Percentiles rank a stretch among this genome's conserved stretches.
phyloP scores from a whole-genome alignment of 2,113 vertebrate genomes.

The Girardinichthys multiradiatus region DNA sequence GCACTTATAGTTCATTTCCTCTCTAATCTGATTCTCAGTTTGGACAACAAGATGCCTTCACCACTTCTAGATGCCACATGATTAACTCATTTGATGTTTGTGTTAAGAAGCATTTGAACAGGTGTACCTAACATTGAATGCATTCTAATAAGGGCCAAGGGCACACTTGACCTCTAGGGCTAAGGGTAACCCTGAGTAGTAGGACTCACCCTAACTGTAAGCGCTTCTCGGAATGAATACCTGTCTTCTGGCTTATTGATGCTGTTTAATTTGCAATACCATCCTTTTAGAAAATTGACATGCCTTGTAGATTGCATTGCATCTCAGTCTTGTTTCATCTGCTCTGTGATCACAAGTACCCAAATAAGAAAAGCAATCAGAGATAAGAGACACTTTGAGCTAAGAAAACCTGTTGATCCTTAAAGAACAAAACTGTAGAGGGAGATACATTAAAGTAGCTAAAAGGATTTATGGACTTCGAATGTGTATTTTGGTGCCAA shows the following conservation, averaged over 20 bases:
- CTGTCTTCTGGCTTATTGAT: conserved; percentile 34
- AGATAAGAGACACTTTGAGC: conserved; percentile 39
- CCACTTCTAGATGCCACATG: too few relatives aligned
- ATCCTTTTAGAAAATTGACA: conserved; percentile 46
- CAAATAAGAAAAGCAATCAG: conserved; percentile 31
- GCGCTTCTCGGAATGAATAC: conserved; percentile 38
- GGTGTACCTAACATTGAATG: background rate
- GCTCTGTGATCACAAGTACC: conserved; percentile 44
- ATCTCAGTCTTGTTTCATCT: conserved; percentile 51
- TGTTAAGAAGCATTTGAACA: background rate
- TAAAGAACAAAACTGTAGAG: conserved; percentile 16
- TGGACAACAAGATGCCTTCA: background rate
- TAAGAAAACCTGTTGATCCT: conserved; percentile 30
- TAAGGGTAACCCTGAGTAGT: background rate
- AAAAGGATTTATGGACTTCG: conserved; percentile 37
- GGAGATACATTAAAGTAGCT: conserved; percentile 47
- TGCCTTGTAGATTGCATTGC: conserved; percentile 58
- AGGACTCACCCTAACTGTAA: conserved; percentile 20
- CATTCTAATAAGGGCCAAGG: background rate
- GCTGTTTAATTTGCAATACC: conserved; percentile 31
- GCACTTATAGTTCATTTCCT: background rate
- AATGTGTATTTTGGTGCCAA: conserved; percentile 34
- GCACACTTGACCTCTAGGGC: background rate
- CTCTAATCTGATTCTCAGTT: background rate
- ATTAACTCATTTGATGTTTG: background rate